Evolutionary conservation across 2,113 vertebrate species (phyloP), one percentile per base, ranked within the genome.

Genomic region (Asarcornis scutulata): DNA sequence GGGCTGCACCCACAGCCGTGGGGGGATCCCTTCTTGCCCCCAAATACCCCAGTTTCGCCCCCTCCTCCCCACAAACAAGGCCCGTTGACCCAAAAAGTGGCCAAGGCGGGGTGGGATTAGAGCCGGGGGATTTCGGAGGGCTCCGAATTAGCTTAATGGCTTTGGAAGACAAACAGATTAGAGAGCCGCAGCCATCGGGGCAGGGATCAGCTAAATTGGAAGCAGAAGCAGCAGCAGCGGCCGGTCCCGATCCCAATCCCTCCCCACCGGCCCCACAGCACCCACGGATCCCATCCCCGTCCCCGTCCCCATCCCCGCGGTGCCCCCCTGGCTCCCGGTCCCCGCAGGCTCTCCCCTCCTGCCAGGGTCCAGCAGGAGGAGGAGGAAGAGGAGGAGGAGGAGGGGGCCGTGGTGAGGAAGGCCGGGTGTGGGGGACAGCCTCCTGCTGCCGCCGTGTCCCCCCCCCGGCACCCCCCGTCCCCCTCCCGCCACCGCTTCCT

Each of bases 81-180:
- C 40, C 46, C 27, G 3, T 10, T 0, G 7, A 93, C 56, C 55
- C 7, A 48, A 74, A 74, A 68, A 34, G 32, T 7, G 2, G n/a
- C 46, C 2, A 1, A 68, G 22, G 26, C 0, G 42, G 88, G 72
- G 53, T 92, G 58, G 68, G 83, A 93, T 94, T 55, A 91, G 87
- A 79, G 58, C 48, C 0, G 1, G 44, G 73, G 88, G 89, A 85
- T 88, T 93, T 91, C 44, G 60, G 38, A 11, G 34, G 81, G 80
- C 88, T 95, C 11, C 2, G 17, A 88, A 92, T 96, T 92, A 92
- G 93, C 23, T 96, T 88, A 88, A 58, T 4, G 17, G 86, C 88
- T 97, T 95, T 95, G 88, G 93, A 97, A 97, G 91, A 95, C 91
- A 96, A 97, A 97, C 91, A 97, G 95, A 95, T 97, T 86, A 96